Base-by-base conservation (phyloP, 2,888 invertebrate genomes). In the Onchidella celtica region DNA sequence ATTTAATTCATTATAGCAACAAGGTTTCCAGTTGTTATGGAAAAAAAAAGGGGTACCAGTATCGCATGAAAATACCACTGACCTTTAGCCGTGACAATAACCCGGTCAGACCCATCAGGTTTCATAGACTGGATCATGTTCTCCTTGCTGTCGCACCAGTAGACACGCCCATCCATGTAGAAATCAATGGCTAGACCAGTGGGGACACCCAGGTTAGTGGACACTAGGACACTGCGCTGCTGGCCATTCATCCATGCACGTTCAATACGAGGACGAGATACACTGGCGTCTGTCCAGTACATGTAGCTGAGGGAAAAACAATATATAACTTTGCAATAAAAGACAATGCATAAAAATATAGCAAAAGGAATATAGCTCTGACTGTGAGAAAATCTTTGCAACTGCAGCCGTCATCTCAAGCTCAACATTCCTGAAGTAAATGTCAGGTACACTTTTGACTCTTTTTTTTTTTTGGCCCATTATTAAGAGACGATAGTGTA, bases 171-270 rank as follows among this genome's bases (percentile, higher is more conserved):
- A 83, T 96, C 96, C 90, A 91, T 92, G 68, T 83, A 84, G 85
- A 88, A 97, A 92, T 99, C 99, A 70, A 99, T 96, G 0, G 98
- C 95, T 14, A 99, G 93, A 0, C 98, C 98, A 0, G 97, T 95
- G 0, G 99, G 99, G 4, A 85, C 82, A 34, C 97, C 95, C 36
- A 99, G 95, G 83, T 95, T 95, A 0, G 84, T 84, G 14, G 96
- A 95, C 9, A 98, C 96, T 2, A 99, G 93, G 0, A 96, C 95
- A 83, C 88, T 95, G 1, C 98, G 95, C 92, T 97, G 96, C 0
- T 96, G 96, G 0, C 99, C 99, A 91, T 98, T 99, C 98, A 99
- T 97, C 97, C 98, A 99, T 1, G 98, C 95, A 3, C 96, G 95
- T 93, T 99, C 99, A 84, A 99, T 98, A 79, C 89, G 88, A 93